Conservation (phyloP, 1,140 invertebrate species). For the Sarcophaga bullata region DNA sequence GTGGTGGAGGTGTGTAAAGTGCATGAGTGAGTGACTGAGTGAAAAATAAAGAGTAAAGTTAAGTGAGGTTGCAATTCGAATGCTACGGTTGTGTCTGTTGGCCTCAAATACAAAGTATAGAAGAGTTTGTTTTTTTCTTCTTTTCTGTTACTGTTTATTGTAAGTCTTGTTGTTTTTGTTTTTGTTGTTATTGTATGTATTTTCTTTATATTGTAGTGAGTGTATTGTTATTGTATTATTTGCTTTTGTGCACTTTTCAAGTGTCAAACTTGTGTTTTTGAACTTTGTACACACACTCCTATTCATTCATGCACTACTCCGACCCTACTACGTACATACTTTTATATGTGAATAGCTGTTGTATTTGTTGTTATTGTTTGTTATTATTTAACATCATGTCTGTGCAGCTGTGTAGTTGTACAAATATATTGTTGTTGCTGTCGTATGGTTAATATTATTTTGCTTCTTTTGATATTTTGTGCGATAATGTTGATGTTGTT, state of each 20-base stretch:
- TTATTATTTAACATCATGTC: not conserved
- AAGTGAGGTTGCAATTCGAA: not conserved
- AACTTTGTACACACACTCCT: constrained; percentile 42
- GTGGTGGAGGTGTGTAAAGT: too few relatives aligned
- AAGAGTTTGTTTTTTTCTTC: too few relatives aligned
- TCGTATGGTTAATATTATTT: not conserved
- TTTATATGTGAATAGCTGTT: too few relatives aligned
- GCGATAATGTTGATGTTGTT: not conserved
- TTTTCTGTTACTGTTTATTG: not conserved
- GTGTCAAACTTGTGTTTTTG: constrained; percentile 46
- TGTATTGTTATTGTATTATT: constrained; percentile 13
- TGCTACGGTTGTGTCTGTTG: not conserved
- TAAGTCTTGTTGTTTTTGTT: not conserved
- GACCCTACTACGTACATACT: too few relatives aligned
- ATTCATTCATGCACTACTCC: not conserved
- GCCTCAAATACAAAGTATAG: too few relatives aligned
- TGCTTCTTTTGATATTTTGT: not conserved
- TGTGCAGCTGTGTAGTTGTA: constrained; percentile 1
- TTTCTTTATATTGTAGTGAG: not conserved
- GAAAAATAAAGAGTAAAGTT: not conserved
- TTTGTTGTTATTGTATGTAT: not conserved
- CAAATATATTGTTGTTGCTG: too few relatives aligned
- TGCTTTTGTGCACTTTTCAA: constrained; percentile 43
- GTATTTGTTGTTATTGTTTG: constrained; percentile 23
- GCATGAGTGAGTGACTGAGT: not conserved